Conservation (phyloP, 2,888 invertebrate genomes). For the Cephus runcator region DNA sequence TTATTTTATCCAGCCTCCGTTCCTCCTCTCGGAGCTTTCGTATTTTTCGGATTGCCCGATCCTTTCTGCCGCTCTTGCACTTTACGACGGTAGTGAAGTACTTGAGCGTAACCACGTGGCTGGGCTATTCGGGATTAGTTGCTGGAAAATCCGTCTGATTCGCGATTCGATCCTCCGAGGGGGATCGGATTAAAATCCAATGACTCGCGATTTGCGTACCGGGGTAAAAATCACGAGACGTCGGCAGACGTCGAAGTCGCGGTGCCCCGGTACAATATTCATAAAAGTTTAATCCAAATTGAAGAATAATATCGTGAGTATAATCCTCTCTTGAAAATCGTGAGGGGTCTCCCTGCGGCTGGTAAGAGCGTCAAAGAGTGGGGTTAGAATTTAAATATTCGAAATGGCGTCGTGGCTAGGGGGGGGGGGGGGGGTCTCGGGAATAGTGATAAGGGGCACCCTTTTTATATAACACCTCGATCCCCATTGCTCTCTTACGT, state of each 20-base stretch:
- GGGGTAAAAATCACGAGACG: background rate
- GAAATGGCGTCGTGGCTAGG: slow-evolving; percentile 20
- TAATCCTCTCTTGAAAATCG: slow-evolving; percentile 31
- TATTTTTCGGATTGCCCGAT: no score
- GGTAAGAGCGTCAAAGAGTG: background rate
- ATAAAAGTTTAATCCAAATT: slow-evolving; percentile 41
- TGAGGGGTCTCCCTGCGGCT: background rate
- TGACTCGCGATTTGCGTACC: background rate
- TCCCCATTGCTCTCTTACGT: slow-evolving; percentile 15
- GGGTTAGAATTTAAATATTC: slow-evolving; percentile 37
- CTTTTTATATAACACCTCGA: slow-evolving; percentile 16
- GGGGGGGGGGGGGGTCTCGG: background rate
- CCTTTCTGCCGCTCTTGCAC: no score
- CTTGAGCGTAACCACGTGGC: no score
- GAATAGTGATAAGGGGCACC: slow-evolving; percentile 19
- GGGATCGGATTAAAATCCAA: background rate
- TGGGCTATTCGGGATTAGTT: background rate
- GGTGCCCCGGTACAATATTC: slow-evolving; percentile 21
- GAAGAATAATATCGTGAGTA: slow-evolving; percentile 38
- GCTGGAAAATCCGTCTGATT: background rate
- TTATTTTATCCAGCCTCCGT: background rate
- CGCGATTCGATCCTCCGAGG: background rate
- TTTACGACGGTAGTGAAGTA: no score
- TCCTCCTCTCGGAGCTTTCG: no score
- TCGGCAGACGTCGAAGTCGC: slow-evolving; percentile 9